phyloP scores from a whole-genome alignment of 2,797 vertebrate species.

The Lutjanus argentimaculatus region DNA sequence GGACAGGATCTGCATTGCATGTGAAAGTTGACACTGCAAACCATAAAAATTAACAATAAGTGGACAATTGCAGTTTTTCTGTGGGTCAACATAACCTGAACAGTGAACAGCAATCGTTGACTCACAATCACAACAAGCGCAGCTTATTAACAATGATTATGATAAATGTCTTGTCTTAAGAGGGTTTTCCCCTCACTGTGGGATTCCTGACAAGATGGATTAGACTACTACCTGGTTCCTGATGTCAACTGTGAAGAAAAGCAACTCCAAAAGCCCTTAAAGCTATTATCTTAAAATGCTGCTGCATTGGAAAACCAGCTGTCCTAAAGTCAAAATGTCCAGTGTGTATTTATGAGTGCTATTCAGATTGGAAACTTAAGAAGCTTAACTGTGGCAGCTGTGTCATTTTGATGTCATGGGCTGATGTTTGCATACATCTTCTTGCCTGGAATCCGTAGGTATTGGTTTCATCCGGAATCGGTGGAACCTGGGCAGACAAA shows the following conservation, averaged over 20 bases:
- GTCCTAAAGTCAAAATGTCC: constrained; percentile 84
- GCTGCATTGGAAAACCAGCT: constrained; percentile 85
- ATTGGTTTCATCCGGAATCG: constrained; percentile 80
- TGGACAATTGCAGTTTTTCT: neutral
- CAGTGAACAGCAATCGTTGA: constrained; percentile 2
- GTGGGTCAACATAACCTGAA: neutral
- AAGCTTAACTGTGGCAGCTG: constrained; percentile 85
- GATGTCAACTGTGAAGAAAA: constrained; percentile 66
- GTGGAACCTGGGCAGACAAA: constrained; percentile 67
- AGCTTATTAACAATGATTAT: constrained; percentile 28
- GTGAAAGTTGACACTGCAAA: neutral
- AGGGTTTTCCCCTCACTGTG: constrained; percentile 49
- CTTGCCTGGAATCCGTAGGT: constrained; percentile 75
- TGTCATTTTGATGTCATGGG: constrained; percentile 85
- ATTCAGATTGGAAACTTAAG: constrained; percentile 84
- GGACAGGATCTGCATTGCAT: neutral
- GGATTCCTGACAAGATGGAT: constrained; percentile 76
- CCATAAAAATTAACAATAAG: neutral
- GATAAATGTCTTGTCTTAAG: constrained; percentile 53
- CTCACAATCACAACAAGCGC: constrained; percentile 16
- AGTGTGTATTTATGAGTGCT: constrained; percentile 82
- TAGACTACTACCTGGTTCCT: constrained; percentile 65
- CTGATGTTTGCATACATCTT: constrained; percentile 69
- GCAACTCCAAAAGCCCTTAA: constrained; percentile 69
- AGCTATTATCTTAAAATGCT: constrained; percentile 81